Percentiles rank a stretch among this genome's conserved stretches.
Conservation (phyloP, 2,797 vertebrate genomes). For the Enteromius paludinosus region DNA sequence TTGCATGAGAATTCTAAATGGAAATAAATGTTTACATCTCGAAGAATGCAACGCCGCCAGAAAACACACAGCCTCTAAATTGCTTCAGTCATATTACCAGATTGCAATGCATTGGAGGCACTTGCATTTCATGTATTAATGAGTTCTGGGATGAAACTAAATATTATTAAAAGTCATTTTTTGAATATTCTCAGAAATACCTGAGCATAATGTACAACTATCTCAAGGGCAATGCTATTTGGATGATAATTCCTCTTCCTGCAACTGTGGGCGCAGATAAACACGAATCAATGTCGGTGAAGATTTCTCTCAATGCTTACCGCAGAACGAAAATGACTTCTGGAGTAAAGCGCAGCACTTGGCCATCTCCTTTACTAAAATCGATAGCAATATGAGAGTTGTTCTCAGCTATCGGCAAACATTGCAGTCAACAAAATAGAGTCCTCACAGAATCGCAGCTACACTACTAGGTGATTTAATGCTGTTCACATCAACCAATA, state of each 20-base stretch:
- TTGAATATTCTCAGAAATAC: background rate
- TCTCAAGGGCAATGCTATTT: slow-evolving; percentile 22
- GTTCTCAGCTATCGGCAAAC: slow-evolving; percentile 38
- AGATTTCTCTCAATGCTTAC: slow-evolving; percentile 37
- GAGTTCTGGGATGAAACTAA: background rate
- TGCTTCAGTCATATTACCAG: slow-evolving; percentile 23
- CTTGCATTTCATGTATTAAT: slow-evolving; percentile 34
- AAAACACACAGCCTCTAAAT: slow-evolving; percentile 29
- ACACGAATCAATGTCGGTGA: slow-evolving; percentile 29
- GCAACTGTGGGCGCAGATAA: slow-evolving; percentile 15
- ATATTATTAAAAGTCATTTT: slow-evolving; percentile 27
- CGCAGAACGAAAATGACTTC: slow-evolving; percentile 29
- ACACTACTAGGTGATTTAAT: slow-evolving; percentile 28
- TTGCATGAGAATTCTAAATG: slow-evolving; percentile 19
- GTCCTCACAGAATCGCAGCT: slow-evolving; percentile 30
- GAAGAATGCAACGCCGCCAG: slow-evolving; percentile 13
- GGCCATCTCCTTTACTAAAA: slow-evolving; percentile 41
- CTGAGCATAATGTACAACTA: background rate
- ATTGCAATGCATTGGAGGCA: slow-evolving; percentile 22
- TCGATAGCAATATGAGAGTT: slow-evolving; percentile 54
- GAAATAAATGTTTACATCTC: slow-evolving; percentile 38
- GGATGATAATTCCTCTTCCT: slow-evolving; percentile 5
- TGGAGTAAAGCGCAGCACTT: slow-evolving; percentile 42
- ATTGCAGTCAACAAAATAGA: slow-evolving; percentile 35
- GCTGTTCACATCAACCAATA: slow-evolving; percentile 41